phyloP scores from a whole-genome alignment of 1,140 invertebrate genomes.

The Papilio glaucus region DNA sequence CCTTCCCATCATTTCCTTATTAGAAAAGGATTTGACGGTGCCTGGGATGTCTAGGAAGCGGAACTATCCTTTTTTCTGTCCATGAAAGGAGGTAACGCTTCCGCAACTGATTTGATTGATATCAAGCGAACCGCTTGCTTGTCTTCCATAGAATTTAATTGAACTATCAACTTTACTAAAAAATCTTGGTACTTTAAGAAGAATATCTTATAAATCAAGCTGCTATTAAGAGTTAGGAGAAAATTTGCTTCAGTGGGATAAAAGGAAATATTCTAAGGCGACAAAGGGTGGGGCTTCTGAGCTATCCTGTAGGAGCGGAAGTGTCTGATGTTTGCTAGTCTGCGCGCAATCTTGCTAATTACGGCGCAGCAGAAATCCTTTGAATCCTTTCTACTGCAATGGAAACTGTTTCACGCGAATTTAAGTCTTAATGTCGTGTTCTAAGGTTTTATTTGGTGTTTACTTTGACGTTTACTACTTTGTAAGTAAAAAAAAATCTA shows the following conservation, averaged over 20 bases:
- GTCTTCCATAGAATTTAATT: too few species aligned
- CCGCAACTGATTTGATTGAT: too few species aligned
- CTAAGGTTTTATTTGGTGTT: background rate
- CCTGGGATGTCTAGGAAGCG: too few species aligned
- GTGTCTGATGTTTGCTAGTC: background rate
- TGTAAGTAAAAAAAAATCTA: background rate
- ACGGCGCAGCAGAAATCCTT: background rate
- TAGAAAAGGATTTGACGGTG: too few species aligned
- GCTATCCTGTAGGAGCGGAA: background rate
- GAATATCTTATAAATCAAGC: background rate
- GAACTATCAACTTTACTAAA: too few species aligned
- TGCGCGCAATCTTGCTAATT: conserved; percentile 7
- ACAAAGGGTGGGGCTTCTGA: background rate
- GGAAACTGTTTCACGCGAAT: background rate
- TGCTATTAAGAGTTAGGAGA: background rate
- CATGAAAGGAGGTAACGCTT: too few species aligned
- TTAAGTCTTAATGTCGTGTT: background rate
- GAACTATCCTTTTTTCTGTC: too few species aligned
- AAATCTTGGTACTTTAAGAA: too few species aligned
- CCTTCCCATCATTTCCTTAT: too few species aligned
- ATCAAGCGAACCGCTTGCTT: too few species aligned
- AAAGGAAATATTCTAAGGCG: background rate
- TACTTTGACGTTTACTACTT: background rate
- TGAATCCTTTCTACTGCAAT: conserved; percentile 4
- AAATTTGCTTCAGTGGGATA: background rate